phyloP scores from a whole-genome alignment of 37 sponge, comb jelly and placozoan genomes.

The Geodia barretti region DNA sequence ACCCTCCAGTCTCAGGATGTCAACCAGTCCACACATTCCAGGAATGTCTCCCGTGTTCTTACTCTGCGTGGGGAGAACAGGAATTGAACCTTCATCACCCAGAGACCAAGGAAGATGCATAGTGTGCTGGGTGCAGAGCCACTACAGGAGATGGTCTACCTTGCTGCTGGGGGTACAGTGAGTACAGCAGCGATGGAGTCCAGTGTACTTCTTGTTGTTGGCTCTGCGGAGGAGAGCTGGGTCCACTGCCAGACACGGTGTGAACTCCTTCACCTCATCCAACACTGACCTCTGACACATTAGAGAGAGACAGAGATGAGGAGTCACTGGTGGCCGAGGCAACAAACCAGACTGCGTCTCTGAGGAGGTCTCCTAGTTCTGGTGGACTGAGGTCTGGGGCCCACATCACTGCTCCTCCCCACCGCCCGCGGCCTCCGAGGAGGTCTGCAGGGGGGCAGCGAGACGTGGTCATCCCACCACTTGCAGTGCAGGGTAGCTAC shows the following conservation, averaged over 20 bases:
- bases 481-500: neutral
- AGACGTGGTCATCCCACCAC: too few species aligned
- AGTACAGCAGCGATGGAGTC: conserved; percentile 38
- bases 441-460: neutral
- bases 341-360: neutral
- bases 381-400: neutral
- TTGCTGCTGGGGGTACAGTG: conserved; percentile 60
- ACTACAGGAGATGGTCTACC: conserved; percentile 10
- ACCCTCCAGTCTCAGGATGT: conserved; percentile 17
- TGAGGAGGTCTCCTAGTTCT: neutral
- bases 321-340: neutral
- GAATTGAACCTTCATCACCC: too few species aligned
- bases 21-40: conserved; percentile 10
- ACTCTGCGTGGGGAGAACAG: conserved; percentile 1
- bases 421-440: neutral
- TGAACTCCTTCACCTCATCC: neutral
- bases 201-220: conserved; percentile 18
- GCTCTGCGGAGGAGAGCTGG: conserved; percentile 9
- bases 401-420: neutral
- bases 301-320: too few species aligned
- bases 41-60: neutral
- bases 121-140: neutral
- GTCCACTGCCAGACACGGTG: conserved; percentile 51
- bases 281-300: neutral
- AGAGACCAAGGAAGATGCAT: neutral